Conservation (phyloP, 2,113 vertebrate genomes). For the Guaruba guarouba region DNA sequence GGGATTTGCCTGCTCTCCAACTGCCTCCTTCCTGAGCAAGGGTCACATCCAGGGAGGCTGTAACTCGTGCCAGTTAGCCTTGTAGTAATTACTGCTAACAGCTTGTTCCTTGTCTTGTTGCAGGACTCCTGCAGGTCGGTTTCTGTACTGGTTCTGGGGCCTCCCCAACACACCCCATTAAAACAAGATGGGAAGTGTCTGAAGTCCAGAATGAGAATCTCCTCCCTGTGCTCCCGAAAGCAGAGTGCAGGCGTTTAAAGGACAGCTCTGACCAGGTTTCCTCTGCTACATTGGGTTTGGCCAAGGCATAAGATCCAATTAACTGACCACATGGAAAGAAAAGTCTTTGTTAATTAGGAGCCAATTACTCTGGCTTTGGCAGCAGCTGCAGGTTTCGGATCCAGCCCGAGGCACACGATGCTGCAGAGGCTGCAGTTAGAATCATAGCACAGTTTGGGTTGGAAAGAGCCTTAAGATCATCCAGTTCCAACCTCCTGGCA, state of each 20-base stretch:
- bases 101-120: conserved; percentile 27
- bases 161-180: neutral
- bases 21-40: neutral
- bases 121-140: neutral
- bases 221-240: neutral
- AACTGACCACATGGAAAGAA: conserved; percentile 20
- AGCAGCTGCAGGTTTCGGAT: neutral
- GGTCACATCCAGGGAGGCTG: conserved; percentile 19
- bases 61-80: conserved; percentile 12
- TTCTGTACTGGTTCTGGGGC: neutral
- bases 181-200: neutral
- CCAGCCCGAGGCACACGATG: neutral
- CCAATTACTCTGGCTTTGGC: neutral
- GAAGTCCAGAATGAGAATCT: neutral
- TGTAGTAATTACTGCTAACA: conserved; percentile 54
- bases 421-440: neutral
- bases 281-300: neutral
- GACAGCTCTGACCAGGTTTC: neutral
- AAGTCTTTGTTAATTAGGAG: conserved; percentile 44
- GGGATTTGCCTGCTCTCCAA: neutral
- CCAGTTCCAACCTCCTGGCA: neutral
- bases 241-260: neutral
- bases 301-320: neutral
- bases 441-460: neutral
- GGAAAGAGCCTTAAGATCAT: neutral